Evolutionary conservation across 2,797 vertebrate species (phyloP).

Genomic region (Eulemur rubriventer): DNA sequence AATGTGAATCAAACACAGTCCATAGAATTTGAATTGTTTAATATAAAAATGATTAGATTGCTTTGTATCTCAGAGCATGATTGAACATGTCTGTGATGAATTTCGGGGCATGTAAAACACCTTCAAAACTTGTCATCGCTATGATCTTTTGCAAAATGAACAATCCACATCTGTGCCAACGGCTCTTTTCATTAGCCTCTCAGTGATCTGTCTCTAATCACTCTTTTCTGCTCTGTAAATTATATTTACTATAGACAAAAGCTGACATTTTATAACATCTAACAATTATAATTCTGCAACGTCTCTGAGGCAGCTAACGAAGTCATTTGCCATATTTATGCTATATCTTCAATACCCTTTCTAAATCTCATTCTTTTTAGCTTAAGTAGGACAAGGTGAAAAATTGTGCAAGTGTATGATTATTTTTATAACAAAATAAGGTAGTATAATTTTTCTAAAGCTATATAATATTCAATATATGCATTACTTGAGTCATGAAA

Average conservation of each 20-base stretch:
- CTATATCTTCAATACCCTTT: neutral
- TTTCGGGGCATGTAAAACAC: conserved; percentile 61
- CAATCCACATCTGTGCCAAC: conserved; percentile 62
- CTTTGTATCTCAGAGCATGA: conserved; percentile 67
- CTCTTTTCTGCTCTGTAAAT: conserved; percentile 75
- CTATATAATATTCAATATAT: neutral
- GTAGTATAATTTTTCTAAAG: neutral
- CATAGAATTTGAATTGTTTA: conserved; percentile 80
- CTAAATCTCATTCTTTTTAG: neutral
- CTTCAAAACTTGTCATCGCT: conserved; percentile 74
- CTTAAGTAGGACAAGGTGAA: neutral
- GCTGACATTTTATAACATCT: conserved; percentile 51
- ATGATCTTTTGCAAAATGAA: conserved; percentile 76
- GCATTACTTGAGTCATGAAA: neutral
- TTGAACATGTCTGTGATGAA: conserved; percentile 69
- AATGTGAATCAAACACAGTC: conserved; percentile 76
- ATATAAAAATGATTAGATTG: conserved; percentile 76
- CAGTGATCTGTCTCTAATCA: conserved; percentile 77
- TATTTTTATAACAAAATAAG: neutral
- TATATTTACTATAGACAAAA: conserved; percentile 73
- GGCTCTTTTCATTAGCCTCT: conserved; percentile 74
- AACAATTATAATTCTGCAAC: conserved; percentile 50
- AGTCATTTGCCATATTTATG: conserved; percentile 23
- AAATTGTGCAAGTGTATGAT: neutral
- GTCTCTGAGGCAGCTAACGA: conserved; percentile 13